Evolutionary conservation across 2,113 vertebrate genomes (phyloP).

Genomic region (Apaloderma vittatum): DNA sequence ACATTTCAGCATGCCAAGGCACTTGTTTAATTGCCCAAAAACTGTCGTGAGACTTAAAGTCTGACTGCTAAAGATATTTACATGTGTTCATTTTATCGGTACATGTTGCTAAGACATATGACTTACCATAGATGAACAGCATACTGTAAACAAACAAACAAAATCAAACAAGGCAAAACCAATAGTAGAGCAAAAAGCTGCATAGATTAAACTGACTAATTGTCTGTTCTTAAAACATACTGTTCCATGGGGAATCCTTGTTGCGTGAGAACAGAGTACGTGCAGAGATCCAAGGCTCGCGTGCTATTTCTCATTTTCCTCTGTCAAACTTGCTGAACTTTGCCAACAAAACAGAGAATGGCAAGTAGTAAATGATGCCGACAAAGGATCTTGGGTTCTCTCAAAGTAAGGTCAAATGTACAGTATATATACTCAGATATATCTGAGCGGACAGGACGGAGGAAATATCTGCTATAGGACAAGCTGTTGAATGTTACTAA

Average conservation of each 20-base stretch:
- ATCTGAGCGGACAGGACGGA: not conserved
- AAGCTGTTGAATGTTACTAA: not conserved
- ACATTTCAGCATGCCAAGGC: not conserved
- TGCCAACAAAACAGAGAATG: not conserved
- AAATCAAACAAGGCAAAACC: not conserved
- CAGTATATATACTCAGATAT: not conserved
- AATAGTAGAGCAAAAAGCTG: not conserved
- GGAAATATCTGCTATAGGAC: not conserved
- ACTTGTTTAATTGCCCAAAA: conserved; percentile 42
- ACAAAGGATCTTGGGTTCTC: not conserved
- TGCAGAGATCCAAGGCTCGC: not conserved
- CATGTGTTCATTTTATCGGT: not conserved
- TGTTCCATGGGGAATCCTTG: not conserved
- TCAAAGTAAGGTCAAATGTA: not conserved
- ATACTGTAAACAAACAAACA: conserved; percentile 23
- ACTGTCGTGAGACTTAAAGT: conserved; percentile 10
- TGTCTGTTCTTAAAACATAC: not conserved
- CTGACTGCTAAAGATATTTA: conserved; percentile 15
- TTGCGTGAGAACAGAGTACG: not conserved
- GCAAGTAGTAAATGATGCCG: not conserved
- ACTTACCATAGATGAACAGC: not conserved
- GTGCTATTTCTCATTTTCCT: not conserved
- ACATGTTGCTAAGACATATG: not conserved
- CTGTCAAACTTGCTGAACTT: not conserved
- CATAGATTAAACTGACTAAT: not conserved